A percentile compares a stretch with the other conserved stretches of the same genome.
Evolutionary conservation across 2,113 vertebrate species (phyloP).

Genomic region (Eretmodus cyanostictus): DNA sequence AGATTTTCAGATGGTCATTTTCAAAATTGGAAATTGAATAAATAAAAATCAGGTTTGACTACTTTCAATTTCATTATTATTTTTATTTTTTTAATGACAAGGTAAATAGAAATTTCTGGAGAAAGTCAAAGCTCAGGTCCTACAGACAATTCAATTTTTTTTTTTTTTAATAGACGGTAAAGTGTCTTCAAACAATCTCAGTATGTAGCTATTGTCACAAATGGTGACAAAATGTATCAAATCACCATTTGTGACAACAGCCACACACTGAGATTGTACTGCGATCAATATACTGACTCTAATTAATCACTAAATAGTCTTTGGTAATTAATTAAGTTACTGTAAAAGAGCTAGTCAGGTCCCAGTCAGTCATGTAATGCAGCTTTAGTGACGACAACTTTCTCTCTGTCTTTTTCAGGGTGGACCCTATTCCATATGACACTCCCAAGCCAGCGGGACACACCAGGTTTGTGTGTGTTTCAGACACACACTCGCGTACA

Average conservation of each 20-base stretch:
- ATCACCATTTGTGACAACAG: background rate
- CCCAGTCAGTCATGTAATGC: background rate
- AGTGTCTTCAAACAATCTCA: background rate
- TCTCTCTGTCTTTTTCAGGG: constrained; percentile 77
- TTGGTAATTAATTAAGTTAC: background rate
- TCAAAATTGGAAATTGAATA: background rate
- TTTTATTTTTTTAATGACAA: background rate
- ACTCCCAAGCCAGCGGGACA: constrained; percentile 95
- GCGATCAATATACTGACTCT: background rate
- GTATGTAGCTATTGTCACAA: background rate
- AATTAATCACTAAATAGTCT: background rate
- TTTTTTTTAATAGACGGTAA: background rate
- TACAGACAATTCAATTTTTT: background rate
- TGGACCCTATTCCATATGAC: constrained; percentile 96
- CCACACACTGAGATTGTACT: background rate
- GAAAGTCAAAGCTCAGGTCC: background rate
- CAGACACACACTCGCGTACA: constrained; percentile 97
- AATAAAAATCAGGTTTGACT: background rate
- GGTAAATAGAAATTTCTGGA: background rate
- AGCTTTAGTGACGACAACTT: background rate
- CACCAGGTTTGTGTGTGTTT: constrained; percentile 97
- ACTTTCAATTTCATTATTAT: background rate
- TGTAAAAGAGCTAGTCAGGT: background rate
- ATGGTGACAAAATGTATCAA: background rate
- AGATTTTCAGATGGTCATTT: background rate